Evolutionary conservation across 2,113 vertebrate species (phyloP).

Genomic region (Buteo buteo): DNA sequence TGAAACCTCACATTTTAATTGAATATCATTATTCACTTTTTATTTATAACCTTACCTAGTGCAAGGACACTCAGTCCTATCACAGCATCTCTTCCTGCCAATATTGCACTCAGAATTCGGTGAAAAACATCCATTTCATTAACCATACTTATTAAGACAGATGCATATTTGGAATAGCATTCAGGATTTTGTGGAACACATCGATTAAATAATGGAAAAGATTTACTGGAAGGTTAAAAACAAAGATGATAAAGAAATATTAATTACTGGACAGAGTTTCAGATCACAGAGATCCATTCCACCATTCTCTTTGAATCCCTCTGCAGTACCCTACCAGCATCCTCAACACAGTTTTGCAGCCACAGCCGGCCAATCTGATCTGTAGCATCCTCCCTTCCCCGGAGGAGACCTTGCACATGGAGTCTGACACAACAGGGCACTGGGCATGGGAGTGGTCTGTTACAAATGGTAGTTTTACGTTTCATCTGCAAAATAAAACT

Average conservation of each 20-base stretch:
- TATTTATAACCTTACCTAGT: slow-evolving; percentile 68
- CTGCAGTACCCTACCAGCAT: background rate
- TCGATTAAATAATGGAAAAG: slow-evolving; percentile 77
- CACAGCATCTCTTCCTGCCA: slow-evolving; percentile 74
- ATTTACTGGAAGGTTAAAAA: slow-evolving; percentile 66
- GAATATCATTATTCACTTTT: background rate
- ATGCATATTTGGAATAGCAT: slow-evolving; percentile 74
- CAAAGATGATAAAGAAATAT: background rate
- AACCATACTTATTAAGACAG: slow-evolving; percentile 63
- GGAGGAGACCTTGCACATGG: background rate
- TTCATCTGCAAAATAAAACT: background rate
- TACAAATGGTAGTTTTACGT: background rate
- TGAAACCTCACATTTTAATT: background rate
- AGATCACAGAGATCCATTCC: background rate
- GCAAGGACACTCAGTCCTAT: slow-evolving; percentile 72
- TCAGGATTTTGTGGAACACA: slow-evolving; percentile 76
- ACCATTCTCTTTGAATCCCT: background rate
- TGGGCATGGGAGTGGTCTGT: background rate
- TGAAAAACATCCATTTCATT: slow-evolving; percentile 75
- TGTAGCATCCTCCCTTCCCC: background rate
- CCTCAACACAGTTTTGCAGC: background rate
- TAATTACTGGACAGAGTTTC: background rate
- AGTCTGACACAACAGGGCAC: background rate
- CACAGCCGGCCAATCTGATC: background rate
- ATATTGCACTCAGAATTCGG: slow-evolving; percentile 72